phyloP scores from a whole-genome alignment of 2,888 invertebrate species.

The Cephus spinipes region DNA sequence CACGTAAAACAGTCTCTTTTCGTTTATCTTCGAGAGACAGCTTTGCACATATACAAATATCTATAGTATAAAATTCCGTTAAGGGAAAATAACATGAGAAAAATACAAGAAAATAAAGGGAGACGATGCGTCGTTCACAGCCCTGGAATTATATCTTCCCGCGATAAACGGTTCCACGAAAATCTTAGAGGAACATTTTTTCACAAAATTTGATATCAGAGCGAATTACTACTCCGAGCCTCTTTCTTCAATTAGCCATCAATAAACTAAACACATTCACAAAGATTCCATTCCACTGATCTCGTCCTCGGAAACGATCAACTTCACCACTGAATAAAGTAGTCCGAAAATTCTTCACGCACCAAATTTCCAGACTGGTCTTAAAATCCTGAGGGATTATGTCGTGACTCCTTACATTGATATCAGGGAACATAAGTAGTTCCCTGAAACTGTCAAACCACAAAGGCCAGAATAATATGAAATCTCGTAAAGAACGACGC shows the following conservation, averaged over 20 bases:
- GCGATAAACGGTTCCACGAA: background rate
- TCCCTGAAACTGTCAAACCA: background rate
- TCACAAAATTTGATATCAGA: background rate
- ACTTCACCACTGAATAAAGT: background rate
- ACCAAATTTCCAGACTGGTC: background rate
- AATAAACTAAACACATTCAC: background rate
- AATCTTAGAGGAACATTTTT: background rate
- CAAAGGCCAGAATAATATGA: background rate
- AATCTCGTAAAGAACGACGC: conserved; percentile 27
- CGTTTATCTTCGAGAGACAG: background rate
- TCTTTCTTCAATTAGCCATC: background rate
- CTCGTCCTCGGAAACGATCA: background rate
- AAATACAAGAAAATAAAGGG: background rate
- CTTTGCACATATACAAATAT: background rate
- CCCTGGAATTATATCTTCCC: background rate
- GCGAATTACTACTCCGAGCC: background rate
- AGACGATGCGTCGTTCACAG: background rate
- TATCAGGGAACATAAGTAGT: background rate
- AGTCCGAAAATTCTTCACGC: background rate
- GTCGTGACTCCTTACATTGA: background rate
- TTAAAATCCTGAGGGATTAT: background rate
- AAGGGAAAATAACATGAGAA: background rate
- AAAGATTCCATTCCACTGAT: background rate
- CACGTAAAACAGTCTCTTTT: background rate
- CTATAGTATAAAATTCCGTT: background rate